phyloP scores from a whole-genome alignment of 2,888 invertebrate species.

The Sturmia bella region DNA sequence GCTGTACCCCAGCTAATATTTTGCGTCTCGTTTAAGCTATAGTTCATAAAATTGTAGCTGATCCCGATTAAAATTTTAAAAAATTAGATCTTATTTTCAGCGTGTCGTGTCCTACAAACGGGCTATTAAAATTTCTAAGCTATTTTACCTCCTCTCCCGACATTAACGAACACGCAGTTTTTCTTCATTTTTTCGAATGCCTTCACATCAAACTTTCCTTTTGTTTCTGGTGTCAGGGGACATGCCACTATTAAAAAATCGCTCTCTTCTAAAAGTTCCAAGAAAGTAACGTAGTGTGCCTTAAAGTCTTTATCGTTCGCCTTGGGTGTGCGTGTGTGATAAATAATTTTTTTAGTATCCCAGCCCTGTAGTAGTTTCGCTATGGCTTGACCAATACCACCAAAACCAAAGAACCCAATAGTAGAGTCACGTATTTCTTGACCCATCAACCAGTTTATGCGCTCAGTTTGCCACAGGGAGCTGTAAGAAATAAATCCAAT shows the following conservation, averaged over 20 bases:
- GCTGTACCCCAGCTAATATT: too few species aligned
- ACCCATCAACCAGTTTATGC: conserved; percentile 90
- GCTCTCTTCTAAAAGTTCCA: conserved; percentile 87
- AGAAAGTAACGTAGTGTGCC: conserved; percentile 87
- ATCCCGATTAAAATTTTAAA: too few species aligned
- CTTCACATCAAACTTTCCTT: conserved; percentile 88
- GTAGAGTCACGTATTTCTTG: conserved; percentile 89
- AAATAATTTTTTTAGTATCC: conserved; percentile 87
- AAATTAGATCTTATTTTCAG: too few species aligned
- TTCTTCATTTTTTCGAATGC: conserved; percentile 94
- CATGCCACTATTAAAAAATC: conserved; percentile 94
- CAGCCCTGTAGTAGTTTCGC: conserved; percentile 90
- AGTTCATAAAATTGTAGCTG: too few species aligned
- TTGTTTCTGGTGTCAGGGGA: conserved; percentile 90
- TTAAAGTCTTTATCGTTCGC: conserved; percentile 85
- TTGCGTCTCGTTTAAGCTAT: too few species aligned
- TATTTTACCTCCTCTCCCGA: conserved; percentile 87
- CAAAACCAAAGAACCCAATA: conserved; percentile 92
- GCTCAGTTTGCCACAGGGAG: conserved; percentile 86
- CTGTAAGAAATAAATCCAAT: conserved; percentile 77
- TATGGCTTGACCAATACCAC: conserved; percentile 90
- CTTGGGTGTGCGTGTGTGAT: conserved; percentile 87
- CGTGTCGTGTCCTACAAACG: too few species aligned
- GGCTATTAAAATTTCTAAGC: too few species aligned
- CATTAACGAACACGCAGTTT: conserved; percentile 92